phyloP scores from a whole-genome alignment of 2,113 vertebrate species.

The Arothron firmamentum region DNA sequence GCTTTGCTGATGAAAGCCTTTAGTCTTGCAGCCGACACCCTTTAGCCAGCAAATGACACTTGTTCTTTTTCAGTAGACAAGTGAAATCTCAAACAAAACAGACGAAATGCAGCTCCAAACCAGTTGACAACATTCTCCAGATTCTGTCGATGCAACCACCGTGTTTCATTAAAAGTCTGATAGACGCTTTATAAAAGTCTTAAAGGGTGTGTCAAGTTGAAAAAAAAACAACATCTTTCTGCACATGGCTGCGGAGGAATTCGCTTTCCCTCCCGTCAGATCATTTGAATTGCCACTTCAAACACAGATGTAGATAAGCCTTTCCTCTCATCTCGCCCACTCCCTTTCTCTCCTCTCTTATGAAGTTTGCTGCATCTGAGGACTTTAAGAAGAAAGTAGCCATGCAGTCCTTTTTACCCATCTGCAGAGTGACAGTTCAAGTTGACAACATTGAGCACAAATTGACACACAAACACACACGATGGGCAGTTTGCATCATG shows the following conservation, averaged over 20 bases:
- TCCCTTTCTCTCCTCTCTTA: slow-evolving; percentile 40
- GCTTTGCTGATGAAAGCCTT: slow-evolving; percentile 40
- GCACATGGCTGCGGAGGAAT: slow-evolving; percentile 67
- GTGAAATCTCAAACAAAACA: slow-evolving; percentile 45
- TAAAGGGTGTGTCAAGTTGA: slow-evolving; percentile 37
- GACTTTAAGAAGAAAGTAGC: slow-evolving; percentile 62
- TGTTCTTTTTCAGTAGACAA: slow-evolving; percentile 23
- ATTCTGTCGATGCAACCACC: slow-evolving; percentile 39
- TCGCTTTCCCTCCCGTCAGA: slow-evolving; percentile 69
- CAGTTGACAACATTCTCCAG: slow-evolving; percentile 30
- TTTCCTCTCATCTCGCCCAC: slow-evolving; percentile 61
- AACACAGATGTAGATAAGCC: slow-evolving; percentile 63
- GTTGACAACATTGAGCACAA: slow-evolving; percentile 52
- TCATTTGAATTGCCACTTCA: slow-evolving; percentile 73
- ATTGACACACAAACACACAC: slow-evolving; percentile 32
- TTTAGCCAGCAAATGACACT: slow-evolving; percentile 34
- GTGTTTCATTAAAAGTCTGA: slow-evolving; percentile 44
- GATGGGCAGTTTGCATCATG: slow-evolving; percentile 24
- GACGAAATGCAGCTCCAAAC: slow-evolving; percentile 24
- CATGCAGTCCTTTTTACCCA: slow-evolving; percentile 43
- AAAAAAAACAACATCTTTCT: slow-evolving; percentile 33
- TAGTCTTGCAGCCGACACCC: slow-evolving; percentile 28
- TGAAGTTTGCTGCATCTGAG: slow-evolving; percentile 72
- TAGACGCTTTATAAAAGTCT: slow-evolving; percentile 35
- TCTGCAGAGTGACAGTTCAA: slow-evolving; percentile 52